Evolutionary conservation across 2,113 vertebrate genomes (phyloP).

Genomic region (Tupaia tana): DNA sequence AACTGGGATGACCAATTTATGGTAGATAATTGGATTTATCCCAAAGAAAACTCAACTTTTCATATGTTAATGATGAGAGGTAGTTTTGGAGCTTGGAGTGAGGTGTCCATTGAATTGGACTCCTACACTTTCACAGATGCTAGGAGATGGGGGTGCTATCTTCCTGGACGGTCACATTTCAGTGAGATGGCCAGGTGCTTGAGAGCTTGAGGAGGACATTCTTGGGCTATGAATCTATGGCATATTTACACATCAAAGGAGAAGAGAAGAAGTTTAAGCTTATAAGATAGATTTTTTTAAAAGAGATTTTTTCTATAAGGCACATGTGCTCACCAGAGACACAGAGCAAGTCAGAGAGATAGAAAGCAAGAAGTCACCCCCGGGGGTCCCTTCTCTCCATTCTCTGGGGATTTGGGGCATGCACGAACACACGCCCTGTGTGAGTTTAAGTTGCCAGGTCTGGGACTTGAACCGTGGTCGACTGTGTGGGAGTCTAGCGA

Average conservation of each 20-base stretch:
- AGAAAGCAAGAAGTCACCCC: no score
- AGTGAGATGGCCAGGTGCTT: not conserved
- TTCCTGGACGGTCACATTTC: not conserved
- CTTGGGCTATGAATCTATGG: not conserved
- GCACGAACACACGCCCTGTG: no score
- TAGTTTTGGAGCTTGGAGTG: not conserved
- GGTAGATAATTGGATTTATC: not conserved
- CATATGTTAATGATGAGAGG: not conserved
- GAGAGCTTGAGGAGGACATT: not conserved
- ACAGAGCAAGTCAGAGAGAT: no score
- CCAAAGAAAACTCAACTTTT: not conserved
- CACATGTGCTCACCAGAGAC: no score
- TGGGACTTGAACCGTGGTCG: no score
- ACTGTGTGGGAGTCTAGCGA: no score
- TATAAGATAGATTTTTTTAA: not conserved
- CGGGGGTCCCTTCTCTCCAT: no score
- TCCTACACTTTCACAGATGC: not conserved
- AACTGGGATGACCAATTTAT: not conserved
- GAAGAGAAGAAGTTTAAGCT: not conserved
- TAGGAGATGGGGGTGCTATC: not conserved
- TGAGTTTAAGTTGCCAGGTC: no score
- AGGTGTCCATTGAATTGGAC: not conserved
- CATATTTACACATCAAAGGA: not conserved
- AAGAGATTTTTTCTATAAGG: not conserved
- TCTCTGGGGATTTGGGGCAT: no score